Base-by-base conservation (phyloP, 1,140 invertebrate species). In the Adoxophyes honmai region DNA sequence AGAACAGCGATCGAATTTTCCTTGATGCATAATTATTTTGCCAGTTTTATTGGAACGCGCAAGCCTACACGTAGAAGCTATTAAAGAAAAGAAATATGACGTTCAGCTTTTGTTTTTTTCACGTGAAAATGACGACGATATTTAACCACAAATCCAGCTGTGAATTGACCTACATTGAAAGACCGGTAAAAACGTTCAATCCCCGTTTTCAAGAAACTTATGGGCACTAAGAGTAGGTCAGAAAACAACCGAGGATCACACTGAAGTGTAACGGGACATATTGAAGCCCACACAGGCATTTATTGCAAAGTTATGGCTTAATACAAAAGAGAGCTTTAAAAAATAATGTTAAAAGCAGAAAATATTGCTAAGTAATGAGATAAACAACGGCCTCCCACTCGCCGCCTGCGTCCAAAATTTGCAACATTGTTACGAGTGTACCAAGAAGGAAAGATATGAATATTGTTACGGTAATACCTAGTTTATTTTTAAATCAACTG, bases 271-370 rank as follows among this genome's bases (percentile, higher is more conserved):
- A 63, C 55, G 55, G 58, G 58, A 70, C 64, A 60, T 18, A 18
- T 42, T 44, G 21, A 28, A 21, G 11, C 74, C 75, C 59, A 74
- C 72, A 57, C 71, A 36, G 28, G 57, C 54, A 57, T 72, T 70
- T 74, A 73, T 60, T 72, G 62, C 62, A 59, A 70, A 59, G 60
- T 75, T 66, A 75, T 74, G 59, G 63, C 57, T 68, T 72, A 70
- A 70, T 73, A 59, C 35, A 18, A 28, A 35, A 13, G 16, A 44
- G 14, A 55, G 48, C 15, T 55, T 53, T 58, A 63, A 61, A 73
- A 75, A 72, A 68, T 55, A 65, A 66, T 52, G 62, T 69, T 68
- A 70, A 68, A 73, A 57, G 51, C 64, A 57, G 54, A 59, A 60
- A 59, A 64, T 44, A 44, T 44, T 44, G 62, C 52, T 37, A 66